phyloP scores from a whole-genome alignment of 2,888 invertebrate species.

The Cetonia aurata region DNA sequence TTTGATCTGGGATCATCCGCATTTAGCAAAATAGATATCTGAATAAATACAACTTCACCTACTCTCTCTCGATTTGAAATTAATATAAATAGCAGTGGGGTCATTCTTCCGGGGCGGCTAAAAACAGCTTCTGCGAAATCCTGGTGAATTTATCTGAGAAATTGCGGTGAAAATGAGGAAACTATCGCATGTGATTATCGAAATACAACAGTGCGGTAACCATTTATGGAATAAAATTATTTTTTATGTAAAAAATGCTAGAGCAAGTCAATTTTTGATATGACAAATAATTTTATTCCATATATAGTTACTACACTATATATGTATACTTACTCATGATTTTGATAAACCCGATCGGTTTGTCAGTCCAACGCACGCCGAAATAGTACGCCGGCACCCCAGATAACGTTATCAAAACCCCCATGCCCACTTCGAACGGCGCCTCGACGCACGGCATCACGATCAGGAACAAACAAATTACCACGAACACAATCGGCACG shows the following conservation, averaged over 20 bases:
- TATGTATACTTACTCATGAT: conserved; percentile 74
- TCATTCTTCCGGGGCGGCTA: conserved; percentile 83
- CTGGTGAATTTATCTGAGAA: conserved; percentile 73
- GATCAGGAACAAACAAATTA: conserved; percentile 82
- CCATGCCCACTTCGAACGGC: conserved; percentile 84
- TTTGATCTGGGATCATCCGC: conserved; percentile 29
- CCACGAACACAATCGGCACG: conserved; percentile 82
- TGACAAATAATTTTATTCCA: too few relatives aligned
- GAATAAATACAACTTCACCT: not conserved
- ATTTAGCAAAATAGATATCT: conserved; percentile 26
- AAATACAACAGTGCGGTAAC: not conserved
- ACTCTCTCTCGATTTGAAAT: conserved; percentile 47
- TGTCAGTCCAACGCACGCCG: conserved; percentile 77
- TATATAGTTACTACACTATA: too few relatives aligned
- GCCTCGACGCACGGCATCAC: conserved; percentile 84
- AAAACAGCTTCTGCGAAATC: conserved; percentile 78
- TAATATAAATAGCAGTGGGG: conserved; percentile 12
- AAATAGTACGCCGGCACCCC: conserved; percentile 87
- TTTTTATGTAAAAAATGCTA: too few relatives aligned
- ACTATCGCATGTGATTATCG: not conserved
- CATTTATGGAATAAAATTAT: too few relatives aligned
- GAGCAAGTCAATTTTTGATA: too few relatives aligned
- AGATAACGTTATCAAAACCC: conserved; percentile 81
- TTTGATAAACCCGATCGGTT: conserved; percentile 73
- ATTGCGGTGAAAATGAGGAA: not conserved